Evolutionary conservation across 2,113 vertebrate species (phyloP), one percentile per base, ranked within the genome.

Genomic region (Hipposideros armiger): DNA sequence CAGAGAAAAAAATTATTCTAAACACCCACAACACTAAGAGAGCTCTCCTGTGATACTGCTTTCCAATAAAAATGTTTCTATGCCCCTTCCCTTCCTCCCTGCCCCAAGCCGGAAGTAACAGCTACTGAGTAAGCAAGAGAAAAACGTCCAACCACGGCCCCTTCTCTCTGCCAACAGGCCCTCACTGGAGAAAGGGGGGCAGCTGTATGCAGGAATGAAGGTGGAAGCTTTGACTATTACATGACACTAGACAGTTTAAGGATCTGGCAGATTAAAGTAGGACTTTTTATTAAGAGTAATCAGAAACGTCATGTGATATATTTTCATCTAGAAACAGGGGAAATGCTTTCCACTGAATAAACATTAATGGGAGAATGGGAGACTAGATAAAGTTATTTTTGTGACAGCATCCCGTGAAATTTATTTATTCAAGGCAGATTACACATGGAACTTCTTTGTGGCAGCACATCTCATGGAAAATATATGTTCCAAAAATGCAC

Each of bases 271-370:
- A 78, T 77, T 91, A 77, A 88, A 82, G 14, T n/a, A 47, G 47
- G 40, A 50, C 45, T 85, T 78, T 90, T 78, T 58, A 64, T 74
- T 56, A 91, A 76, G 52, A 95, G 50, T 11, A 89, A 32, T 80
- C 10, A n/a, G n/a, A 58, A 77, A 9, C 82, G 40, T n/a, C 67
- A 93, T 5, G 8, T 56, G 56, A 50, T 16, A 74, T 20, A 5
- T 32, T 78, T 81, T 77, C 66, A 87, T 50, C 47, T 50, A 67
- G 28, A 86, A 67, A 36, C 28, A 70, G 54, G 60, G 26, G 56
- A 91, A 86, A 93, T 64, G 28, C 20, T 82, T 96, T 87, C 67
- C 2, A 4, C 26, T 36, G 42, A 87, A 24, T 73, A 80, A 20
- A 82, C 92, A 84, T 81, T 80, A 82, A 85, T 7, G 84, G 58